These are phyloP conservation scores for Pelusios castaneus DNA, from an alignment of 2,113 vertebrate species.

Conservation along the genomic window DNA sequence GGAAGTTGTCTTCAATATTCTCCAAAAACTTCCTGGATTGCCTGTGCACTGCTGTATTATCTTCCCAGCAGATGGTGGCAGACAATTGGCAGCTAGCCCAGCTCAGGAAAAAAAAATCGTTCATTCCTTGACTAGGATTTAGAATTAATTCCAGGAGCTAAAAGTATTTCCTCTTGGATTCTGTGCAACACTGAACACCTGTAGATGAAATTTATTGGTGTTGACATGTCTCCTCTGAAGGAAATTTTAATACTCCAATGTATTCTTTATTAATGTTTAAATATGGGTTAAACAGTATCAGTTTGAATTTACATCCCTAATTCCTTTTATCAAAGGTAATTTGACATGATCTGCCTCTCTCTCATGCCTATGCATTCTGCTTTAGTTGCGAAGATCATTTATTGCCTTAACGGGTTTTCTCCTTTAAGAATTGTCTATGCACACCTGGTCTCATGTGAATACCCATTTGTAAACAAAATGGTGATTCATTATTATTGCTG, in stretches of 20 bases:
- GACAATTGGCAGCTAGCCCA: constrained; percentile 9
- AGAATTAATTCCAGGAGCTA: constrained; percentile 24
- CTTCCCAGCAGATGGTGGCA: too few species aligned
- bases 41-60: too few species aligned
- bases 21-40: too few species aligned
- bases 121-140: constrained; percentile 5
- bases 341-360: constrained; percentile 44
- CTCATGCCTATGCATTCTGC: constrained; percentile 45
- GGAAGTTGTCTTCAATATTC: too few species aligned
- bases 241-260: constrained; percentile 15
- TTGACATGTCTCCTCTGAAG: constrained; percentile 29
- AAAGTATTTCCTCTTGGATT: neutral
- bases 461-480: constrained; percentile 76
- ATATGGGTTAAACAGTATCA: constrained; percentile 39
- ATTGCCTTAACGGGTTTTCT: constrained; percentile 50
- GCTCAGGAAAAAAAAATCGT: neutral
- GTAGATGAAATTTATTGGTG: constrained; percentile 10
- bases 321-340: constrained; percentile 60
- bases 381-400: constrained; percentile 59
- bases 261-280: constrained; percentile 62
- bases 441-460: constrained; percentile 49
- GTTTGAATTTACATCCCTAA: constrained; percentile 61
- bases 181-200: constrained; percentile 37
- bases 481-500: constrained; percentile 77
- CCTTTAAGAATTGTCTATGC: constrained; percentile 49